Percentiles rank a stretch among this genome's conserved stretches.
These are phyloP conservation scores for Spilosoma lubricipeda DNA, from an alignment of 2,888 invertebrate genomes.

Conservation along the genomic window DNA sequence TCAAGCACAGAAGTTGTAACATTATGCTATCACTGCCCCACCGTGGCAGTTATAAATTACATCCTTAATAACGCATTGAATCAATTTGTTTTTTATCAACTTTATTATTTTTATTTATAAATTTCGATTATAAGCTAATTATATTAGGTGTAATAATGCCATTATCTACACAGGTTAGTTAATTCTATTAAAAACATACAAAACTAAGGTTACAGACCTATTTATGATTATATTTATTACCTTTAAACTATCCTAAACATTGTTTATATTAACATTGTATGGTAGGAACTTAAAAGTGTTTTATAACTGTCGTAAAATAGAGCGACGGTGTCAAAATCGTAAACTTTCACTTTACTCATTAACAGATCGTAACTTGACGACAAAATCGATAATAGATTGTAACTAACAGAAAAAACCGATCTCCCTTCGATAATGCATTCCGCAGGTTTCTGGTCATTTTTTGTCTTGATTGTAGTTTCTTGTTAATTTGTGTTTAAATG, in stretches of 20 bases:
- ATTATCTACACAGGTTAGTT: neutral
- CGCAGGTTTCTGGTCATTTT: slow-evolving; percentile 30
- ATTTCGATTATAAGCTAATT: neutral
- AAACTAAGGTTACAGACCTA: slow-evolving; percentile 31
- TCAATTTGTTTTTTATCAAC: no score
- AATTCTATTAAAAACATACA: neutral
- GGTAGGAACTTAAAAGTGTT: slow-evolving; percentile 53
- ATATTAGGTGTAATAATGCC: neutral
- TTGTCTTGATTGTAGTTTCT: slow-evolving; percentile 20
- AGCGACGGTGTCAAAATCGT: slow-evolving; percentile 72
- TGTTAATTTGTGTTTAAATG: slow-evolving; percentile 17
- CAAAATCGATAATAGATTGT: slow-evolving; percentile 66
- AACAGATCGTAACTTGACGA: slow-evolving; percentile 70
- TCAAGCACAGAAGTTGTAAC: no score
- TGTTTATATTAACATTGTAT: slow-evolving; percentile 53
- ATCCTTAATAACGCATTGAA: no score
- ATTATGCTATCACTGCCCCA: no score
- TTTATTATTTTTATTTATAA: neutral
- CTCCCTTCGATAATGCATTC: slow-evolving; percentile 42
- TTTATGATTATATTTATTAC: slow-evolving; percentile 40
- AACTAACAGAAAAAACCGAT: slow-evolving; percentile 38
- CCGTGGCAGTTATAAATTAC: no score
- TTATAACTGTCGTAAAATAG: slow-evolving; percentile 72
- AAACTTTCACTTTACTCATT: slow-evolving; percentile 75
- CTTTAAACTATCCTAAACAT: slow-evolving; percentile 38